A percentile compares a stretch with the other conserved stretches of the same genome.
Conservation (phyloP, 2,797 vertebrate genomes). For the Peromyscus eremicus region DNA sequence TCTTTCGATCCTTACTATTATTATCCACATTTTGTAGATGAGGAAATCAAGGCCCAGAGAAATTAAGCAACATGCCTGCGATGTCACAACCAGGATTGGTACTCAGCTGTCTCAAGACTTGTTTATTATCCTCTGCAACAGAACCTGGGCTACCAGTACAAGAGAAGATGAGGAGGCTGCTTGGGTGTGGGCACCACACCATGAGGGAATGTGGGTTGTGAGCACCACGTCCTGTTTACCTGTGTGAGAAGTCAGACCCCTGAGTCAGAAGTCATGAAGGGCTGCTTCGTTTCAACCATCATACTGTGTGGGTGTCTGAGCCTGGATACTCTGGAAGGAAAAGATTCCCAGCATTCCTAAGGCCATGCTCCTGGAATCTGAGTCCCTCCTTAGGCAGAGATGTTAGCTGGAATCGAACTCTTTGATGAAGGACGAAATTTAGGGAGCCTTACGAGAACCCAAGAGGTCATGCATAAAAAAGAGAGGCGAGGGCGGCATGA, state of each 20-base stretch:
- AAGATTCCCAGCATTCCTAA: slow-evolving; percentile 78
- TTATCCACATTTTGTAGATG: slow-evolving; percentile 34
- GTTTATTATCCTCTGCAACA: not conserved
- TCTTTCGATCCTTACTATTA: slow-evolving; percentile 53
- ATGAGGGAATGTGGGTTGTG: slow-evolving; percentile 51
- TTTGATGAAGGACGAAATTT: not conserved
- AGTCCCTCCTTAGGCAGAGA: not conserved
- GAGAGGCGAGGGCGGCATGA: not conserved
- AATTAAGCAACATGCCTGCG: slow-evolving; percentile 61
- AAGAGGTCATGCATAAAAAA: not conserved
- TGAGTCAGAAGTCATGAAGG: slow-evolving; percentile 77
- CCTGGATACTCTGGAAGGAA: slow-evolving; percentile 56
- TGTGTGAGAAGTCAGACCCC: slow-evolving; percentile 63
- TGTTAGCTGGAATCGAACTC: not conserved
- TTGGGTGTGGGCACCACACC: slow-evolving; percentile 32
- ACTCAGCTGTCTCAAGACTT: slow-evolving; percentile 81
- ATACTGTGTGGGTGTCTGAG: slow-evolving; percentile 72
- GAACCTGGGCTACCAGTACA: not conserved
- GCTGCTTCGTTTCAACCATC: slow-evolving; percentile 65
- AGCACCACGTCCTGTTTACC: slow-evolving; percentile 79
- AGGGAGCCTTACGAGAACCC: slow-evolving; percentile 15
- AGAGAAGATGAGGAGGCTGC: slow-evolving; percentile 22
- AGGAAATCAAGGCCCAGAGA: slow-evolving; percentile 83
- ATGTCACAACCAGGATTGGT: slow-evolving; percentile 89
- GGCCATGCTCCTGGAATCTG: slow-evolving; percentile 51